Conservation (phyloP, 92 coral and sea anemone genomes). For the Palythoa heliodiscus region DNA sequence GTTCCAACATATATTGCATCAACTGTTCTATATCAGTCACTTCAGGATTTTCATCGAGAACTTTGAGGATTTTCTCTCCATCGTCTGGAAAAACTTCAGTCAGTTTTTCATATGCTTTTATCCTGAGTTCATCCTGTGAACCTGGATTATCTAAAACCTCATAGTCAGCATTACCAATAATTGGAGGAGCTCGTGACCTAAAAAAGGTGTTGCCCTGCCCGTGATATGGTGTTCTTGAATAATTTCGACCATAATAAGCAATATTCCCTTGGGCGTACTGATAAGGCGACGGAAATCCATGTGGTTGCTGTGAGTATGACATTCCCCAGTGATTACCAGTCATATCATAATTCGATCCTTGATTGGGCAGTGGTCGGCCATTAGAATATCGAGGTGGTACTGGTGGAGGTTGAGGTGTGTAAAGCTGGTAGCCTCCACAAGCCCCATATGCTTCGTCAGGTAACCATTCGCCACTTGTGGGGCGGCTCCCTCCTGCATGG, state of each 20-base stretch:
- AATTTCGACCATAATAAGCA: constrained; percentile 43
- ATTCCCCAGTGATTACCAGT: constrained; percentile 63
- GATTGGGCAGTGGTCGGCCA: constrained; percentile 29
- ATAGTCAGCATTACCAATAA: constrained; percentile 57
- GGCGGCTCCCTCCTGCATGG: constrained; percentile 47
- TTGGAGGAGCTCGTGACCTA: constrained; percentile 87
- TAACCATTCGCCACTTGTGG: constrained; percentile 59
- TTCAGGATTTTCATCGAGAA: constrained; percentile 71
- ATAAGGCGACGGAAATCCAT: constrained; percentile 49
- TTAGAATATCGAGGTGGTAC: constrained; percentile 44
- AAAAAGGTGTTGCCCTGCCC: constrained; percentile 77
- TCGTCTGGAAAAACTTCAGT: constrained; percentile 77
- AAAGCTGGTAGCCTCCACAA: constrained; percentile 57
- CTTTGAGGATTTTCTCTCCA: constrained; percentile 68
- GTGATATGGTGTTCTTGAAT: constrained; percentile 52
- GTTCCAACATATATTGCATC: constrained; percentile 63
- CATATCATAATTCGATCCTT: constrained; percentile 38
- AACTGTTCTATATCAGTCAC: constrained; percentile 59
- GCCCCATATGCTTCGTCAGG: constrained; percentile 45
- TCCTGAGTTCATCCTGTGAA: constrained; percentile 58
- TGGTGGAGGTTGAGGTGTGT: constrained; percentile 44
- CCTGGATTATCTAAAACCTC: constrained; percentile 67
- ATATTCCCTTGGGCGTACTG: constrained; percentile 46
- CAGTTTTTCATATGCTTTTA: constrained; percentile 71
- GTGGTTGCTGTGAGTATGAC: constrained; percentile 50